These are phyloP conservation scores for Autographa gamma DNA, from an alignment of 2,888 invertebrate species.

Conservation along the genomic window DNA sequence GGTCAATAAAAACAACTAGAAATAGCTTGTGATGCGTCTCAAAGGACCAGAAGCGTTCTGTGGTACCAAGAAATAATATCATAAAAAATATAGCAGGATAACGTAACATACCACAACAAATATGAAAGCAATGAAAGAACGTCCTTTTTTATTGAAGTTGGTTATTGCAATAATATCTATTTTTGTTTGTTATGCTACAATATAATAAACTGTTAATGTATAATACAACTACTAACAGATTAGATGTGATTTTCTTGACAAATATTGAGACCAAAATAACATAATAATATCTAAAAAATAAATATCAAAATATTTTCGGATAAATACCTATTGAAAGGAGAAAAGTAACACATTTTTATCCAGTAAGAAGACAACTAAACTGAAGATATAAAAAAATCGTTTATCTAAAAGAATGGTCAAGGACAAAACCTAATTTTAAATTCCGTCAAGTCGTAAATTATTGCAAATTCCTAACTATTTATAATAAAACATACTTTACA, in stretches of 20 bases:
- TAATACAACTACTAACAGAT: too few species aligned
- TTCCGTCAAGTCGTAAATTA: neutral
- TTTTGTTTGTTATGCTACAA: too few species aligned
- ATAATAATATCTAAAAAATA: too few species aligned
- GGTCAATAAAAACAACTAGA: conserved; percentile 42
- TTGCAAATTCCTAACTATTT: neutral
- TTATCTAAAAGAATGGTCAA: neutral
- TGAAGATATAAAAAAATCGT: too few species aligned
- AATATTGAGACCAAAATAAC: too few species aligned
- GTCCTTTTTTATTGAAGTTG: neutral
- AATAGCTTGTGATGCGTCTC: conserved; percentile 35
- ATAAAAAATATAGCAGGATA: conserved; percentile 23
- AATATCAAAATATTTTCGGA: too few species aligned
- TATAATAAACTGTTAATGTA: too few species aligned
- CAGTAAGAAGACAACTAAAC: too few species aligned
- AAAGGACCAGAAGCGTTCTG: conserved; percentile 15
- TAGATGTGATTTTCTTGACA: too few species aligned
- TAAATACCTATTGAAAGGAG: too few species aligned
- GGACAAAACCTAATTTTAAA: neutral
- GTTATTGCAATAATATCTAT: neutral
- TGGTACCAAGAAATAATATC: conserved; percentile 25
- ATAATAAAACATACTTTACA: neutral
- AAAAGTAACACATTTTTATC: too few species aligned
- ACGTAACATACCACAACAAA: neutral
- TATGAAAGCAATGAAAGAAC: neutral